A percentile compares a stretch with the other conserved stretches of the same genome.
Conservation (phyloP, 2,888 invertebrate genomes). For the Drosophila lutescens region DNA sequence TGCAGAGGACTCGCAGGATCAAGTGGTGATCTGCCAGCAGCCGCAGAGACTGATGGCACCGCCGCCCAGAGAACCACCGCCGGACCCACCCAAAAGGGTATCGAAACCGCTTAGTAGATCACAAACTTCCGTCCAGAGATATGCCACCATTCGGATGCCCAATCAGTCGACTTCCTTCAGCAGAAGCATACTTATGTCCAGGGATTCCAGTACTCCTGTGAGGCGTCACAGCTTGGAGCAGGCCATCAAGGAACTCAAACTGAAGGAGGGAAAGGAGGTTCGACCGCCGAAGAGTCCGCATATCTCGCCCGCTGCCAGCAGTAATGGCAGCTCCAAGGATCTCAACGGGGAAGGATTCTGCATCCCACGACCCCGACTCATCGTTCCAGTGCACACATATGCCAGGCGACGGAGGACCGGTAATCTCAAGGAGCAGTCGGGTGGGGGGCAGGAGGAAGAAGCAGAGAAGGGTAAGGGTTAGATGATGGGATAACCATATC, state of each 20-base stretch:
- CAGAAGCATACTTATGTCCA: conserved; percentile 16
- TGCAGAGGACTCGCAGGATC: conserved; percentile 42
- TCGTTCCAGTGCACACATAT: conserved; percentile 95
- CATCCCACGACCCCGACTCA: conserved; percentile 93
- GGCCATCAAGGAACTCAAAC: conserved; percentile 48
- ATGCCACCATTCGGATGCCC: conserved; percentile 69
- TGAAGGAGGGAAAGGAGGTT: conserved; percentile 27
- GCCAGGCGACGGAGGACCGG: conserved; percentile 93
- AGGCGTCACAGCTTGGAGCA: conserved; percentile 53
- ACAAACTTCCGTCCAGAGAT: conserved; percentile 60
- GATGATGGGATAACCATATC: no score
- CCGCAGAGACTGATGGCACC: conserved; percentile 63
- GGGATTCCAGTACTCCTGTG: conserved; percentile 6
- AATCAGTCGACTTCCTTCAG: conserved; percentile 79
- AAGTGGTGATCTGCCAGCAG: conserved; percentile 77
- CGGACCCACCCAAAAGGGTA: conserved; percentile 58
- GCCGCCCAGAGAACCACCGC: conserved; percentile 67
- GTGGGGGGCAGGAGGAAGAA: conserved; percentile 50
- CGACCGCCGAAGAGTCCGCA: conserved; percentile 17
- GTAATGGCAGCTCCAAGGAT: conserved; percentile 84
- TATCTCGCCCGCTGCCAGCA: conserved; percentile 61
- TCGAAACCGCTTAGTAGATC: conserved; percentile 58
- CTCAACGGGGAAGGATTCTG: conserved; percentile 87
- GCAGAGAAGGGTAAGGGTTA: conserved; percentile 56
- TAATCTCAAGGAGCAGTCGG: conserved; percentile 85